A percentile compares a stretch with the other conserved stretches of the same genome.
These are phyloP conservation scores for Rhopalosiphum nymphaeae DNA, from an alignment of 2,888 invertebrate species.

Conservation along the genomic window DNA sequence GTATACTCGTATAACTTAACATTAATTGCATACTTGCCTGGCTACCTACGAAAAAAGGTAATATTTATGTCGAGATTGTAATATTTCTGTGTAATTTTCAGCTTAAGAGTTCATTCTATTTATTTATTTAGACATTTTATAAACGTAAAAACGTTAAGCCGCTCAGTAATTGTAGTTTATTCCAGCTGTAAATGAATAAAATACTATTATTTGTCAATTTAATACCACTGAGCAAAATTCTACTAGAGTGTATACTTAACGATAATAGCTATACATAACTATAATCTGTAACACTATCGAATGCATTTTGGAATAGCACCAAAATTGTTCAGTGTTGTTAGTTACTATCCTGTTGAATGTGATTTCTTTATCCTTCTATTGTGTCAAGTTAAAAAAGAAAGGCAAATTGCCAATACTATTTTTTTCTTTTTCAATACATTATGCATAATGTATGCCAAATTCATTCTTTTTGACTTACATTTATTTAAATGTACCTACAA, in stretches of 20 bases:
- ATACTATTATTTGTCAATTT: not conserved
- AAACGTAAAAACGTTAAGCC: not conserved
- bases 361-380: constrained; percentile 7
- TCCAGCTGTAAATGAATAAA: not conserved
- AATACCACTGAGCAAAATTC: not conserved
- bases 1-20: not conserved
- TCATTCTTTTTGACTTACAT: constrained; percentile 3
- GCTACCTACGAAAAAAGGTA: not conserved
- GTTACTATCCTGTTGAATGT: constrained; percentile 43
- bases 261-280: not conserved
- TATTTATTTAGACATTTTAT: not conserved
- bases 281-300: not conserved
- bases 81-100: not conserved
- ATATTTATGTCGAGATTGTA: not conserved
- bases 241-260: not conserved
- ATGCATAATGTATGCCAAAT: not conserved
- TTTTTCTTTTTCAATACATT: not conserved
- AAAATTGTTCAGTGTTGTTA: constrained; percentile 25
- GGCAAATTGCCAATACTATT: constrained; percentile 37
- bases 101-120: not conserved
- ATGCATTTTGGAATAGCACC: constrained; percentile 22
- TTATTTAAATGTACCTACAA: not conserved
- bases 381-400: constrained; percentile 19
- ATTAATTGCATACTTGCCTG: not conserved
- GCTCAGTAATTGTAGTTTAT: not conserved